Base-by-base conservation (phyloP, 2,888 invertebrate genomes). In the Steinernema scapterisci region DNA sequence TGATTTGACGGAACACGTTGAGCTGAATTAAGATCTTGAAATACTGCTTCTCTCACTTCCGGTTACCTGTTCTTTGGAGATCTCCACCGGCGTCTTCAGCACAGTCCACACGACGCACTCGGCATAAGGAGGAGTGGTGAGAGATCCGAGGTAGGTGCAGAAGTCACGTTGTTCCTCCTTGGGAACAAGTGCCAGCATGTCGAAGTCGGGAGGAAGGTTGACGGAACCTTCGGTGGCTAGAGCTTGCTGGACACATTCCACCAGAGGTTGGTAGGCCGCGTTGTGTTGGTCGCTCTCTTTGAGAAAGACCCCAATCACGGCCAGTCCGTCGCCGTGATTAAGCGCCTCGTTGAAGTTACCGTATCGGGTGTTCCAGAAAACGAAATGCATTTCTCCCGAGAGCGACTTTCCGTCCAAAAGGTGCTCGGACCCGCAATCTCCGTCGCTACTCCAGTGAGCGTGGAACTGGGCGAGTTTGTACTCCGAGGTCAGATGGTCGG, bases 61-160 rank as follows among this genome's bases (percentile, higher is more conserved):
- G 27, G 7, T 1, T 63, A 63, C 63, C 63, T 63, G 63, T 16
- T n/a, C 56, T 21, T 52, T 72, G 63, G 48, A 45, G 43, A 88
- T 78, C 73, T 87, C 83, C 5, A 88, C 81, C 6, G 88, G 88
- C 63, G 86, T 84, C 9, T 87, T 80, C 54, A 88, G 83, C 5
- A 88, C 77, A 13, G 88, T 88, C 88, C 88, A 88, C 38, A 86
- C 85, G 63, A 88, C 88, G 63, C 87, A 85, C 77, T 88, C 88
- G 43, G 80, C 83, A 79, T 84, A 88, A 11, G 88, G 88, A 21
- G 88, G 88, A 23, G 88, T 86, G 7, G 88, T 88, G 51, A 88
- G 80, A 0, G 88, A 88, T 11, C 88, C 88, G 21, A 85, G 82
- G 77, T 88, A 88, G 2, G 87, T 88, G 84, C 88, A 88, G 80